A percentile compares a stretch with the other conserved stretches of the same genome.
phyloP scores from a whole-genome alignment of 1,140 invertebrate species.

The Drosophila athabasca region DNA sequence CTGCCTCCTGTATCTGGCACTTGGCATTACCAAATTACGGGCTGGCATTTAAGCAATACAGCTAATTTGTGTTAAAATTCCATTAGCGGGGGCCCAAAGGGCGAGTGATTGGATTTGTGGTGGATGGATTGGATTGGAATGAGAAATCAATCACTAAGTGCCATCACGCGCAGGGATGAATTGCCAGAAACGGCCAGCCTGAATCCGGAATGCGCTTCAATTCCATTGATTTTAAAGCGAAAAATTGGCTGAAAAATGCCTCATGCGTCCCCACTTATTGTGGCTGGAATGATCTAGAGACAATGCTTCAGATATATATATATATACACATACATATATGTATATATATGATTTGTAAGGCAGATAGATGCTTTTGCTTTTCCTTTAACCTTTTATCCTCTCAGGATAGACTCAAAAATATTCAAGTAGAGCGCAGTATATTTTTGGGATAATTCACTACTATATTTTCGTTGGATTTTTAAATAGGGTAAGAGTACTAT shows the following conservation, averaged over 20 bases:
- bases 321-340: too few relatives aligned
- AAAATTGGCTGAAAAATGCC: neutral
- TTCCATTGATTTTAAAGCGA: neutral
- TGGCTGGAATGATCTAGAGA: neutral
- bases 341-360: too few relatives aligned
- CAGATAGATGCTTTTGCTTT: too few relatives aligned
- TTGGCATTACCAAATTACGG: slow-evolving; percentile 59
- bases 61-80: slow-evolving; percentile 76
- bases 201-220: neutral
- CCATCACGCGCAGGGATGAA: slow-evolving; percentile 47
- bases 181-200: slow-evolving; percentile 13
- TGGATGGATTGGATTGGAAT: neutral
- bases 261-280: neutral
- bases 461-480: too few relatives aligned
- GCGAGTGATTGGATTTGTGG: slow-evolving; percentile 37
- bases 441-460: too few relatives aligned
- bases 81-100: slow-evolving; percentile 49
- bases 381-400: too few relatives aligned
- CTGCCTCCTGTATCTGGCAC: slow-evolving; percentile 17
- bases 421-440: too few relatives aligned
- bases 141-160: slow-evolving; percentile 40
- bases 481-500: too few relatives aligned
- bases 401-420: too few relatives aligned
- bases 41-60: slow-evolving; percentile 66
- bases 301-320: too few relatives aligned